Conservation (phyloP, 2,113 vertebrate genomes). For the Brachirus orientalis region DNA sequence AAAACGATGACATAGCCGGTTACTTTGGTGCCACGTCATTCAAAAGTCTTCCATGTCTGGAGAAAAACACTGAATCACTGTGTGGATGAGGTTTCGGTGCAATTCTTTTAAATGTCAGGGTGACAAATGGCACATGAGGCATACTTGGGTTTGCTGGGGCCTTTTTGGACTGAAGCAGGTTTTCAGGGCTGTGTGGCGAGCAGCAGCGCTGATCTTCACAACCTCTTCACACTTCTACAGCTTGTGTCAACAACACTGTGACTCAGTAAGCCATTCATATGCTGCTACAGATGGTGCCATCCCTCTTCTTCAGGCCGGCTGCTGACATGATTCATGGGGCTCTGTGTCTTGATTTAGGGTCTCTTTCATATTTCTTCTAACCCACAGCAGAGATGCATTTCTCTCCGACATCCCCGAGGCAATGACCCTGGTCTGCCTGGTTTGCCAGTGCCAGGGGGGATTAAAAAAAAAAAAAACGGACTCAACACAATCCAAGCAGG, state of each 20-base stretch:
- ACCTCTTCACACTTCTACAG: constrained; percentile 75
- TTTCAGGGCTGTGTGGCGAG: constrained; percentile 56
- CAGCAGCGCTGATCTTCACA: constrained; percentile 68
- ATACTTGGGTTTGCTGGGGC: constrained; percentile 57
- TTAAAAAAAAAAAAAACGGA: constrained; percentile 37
- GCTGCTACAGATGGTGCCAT: constrained; percentile 73
- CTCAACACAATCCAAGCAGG: constrained; percentile 14
- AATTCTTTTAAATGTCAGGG: constrained; percentile 65
- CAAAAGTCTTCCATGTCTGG: constrained; percentile 2
- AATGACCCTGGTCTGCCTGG: constrained; percentile 76
- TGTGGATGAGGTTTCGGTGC: not conserved
- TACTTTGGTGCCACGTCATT: not conserved
- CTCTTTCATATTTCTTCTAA: constrained; percentile 79
- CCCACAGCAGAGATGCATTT: constrained; percentile 79
- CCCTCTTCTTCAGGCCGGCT: constrained; percentile 69
- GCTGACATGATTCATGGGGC: constrained; percentile 82
- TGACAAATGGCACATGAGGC: constrained; percentile 58
- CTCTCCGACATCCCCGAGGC: constrained; percentile 78
- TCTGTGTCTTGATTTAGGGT: constrained; percentile 80
- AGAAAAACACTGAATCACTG: constrained; percentile 1
- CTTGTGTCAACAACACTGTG: constrained; percentile 74
- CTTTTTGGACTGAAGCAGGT: constrained; percentile 59
- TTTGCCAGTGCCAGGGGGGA: constrained; percentile 42
- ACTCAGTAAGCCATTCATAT: constrained; percentile 77
- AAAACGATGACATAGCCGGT: too few relatives aligned